Evolutionary conservation across 2,113 vertebrate genomes (phyloP).

Genomic region (Upupa epops): DNA sequence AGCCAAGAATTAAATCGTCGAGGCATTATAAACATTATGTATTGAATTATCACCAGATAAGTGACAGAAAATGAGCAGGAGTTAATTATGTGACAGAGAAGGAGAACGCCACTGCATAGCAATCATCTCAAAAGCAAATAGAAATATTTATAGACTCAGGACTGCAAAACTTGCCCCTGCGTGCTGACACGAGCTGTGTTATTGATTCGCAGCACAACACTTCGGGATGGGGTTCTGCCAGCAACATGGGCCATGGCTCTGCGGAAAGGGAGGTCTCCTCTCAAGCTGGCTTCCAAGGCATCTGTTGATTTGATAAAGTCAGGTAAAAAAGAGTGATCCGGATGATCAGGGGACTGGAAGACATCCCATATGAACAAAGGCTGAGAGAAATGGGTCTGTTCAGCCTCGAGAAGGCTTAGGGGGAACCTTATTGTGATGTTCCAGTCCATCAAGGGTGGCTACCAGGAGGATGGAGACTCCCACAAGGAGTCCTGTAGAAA

Average conservation of each 20-base stretch:
- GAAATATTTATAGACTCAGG: not conserved
- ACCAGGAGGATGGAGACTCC: no score
- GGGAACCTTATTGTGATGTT: no score
- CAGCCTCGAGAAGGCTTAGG: no score
- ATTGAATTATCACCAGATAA: not conserved
- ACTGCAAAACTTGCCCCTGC: not conserved
- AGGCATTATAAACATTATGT: not conserved
- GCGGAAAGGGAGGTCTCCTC: not conserved
- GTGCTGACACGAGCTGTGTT: not conserved
- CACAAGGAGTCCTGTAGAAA: no score
- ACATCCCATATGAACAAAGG: no score
- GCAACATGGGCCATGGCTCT: not conserved
- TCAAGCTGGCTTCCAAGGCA: not conserved
- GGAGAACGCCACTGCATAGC: not conserved
- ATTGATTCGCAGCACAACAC: not conserved
- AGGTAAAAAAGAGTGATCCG: no score
- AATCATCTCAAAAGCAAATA: constrained; percentile 11
- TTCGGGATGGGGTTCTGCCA: not conserved
- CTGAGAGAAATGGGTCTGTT: no score
- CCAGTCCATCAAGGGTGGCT: no score
- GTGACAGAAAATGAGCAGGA: constrained; percentile 21
- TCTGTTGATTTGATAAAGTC: not conserved
- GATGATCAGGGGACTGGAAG: no score
- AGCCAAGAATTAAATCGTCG: not conserved
- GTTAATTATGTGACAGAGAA: not conserved